Percentiles rank a stretch among this genome's conserved stretches.
phyloP scores from a whole-genome alignment of 1,140 invertebrate species.

The Apis laboriosa region DNA sequence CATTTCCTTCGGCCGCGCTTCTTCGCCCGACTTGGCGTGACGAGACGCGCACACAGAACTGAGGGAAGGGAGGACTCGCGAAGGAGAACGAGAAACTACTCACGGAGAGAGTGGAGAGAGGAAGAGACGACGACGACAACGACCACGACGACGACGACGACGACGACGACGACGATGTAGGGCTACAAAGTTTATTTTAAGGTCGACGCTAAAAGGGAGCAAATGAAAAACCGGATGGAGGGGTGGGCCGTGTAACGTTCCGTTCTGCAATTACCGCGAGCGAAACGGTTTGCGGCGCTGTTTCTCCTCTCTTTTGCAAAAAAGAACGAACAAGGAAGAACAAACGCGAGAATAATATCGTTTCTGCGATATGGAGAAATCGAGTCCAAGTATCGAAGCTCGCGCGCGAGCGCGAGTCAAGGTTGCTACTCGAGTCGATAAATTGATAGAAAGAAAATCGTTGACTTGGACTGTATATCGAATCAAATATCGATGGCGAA shows the following conservation, averaged over 20 bases:
- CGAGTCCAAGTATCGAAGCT: not conserved
- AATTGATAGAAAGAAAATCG: not conserved
- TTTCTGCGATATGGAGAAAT: not conserved
- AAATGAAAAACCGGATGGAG: conserved; percentile 68
- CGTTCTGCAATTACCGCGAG: conserved; percentile 63
- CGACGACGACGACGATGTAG: conserved; percentile 30
- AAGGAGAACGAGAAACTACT: not conserved
- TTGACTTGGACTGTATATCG: not conserved
- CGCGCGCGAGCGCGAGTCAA: not conserved
- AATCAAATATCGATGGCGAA: not conserved
- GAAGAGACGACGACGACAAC: conserved; percentile 1
- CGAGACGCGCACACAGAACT: conserved; percentile 19
- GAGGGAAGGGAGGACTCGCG: conserved; percentile 2
- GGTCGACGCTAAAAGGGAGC: conserved; percentile 65
- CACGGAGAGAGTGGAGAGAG: not conserved
- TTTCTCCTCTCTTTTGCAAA: conserved; percentile 14
- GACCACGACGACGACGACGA: conserved; percentile 4
- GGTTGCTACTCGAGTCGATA: not conserved
- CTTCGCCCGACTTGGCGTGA: conserved; percentile 27
- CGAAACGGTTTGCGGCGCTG: conserved; percentile 26
- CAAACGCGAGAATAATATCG: not conserved
- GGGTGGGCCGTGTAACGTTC: conserved; percentile 46
- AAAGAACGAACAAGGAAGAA: not conserved
- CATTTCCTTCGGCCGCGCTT: conserved; percentile 31
- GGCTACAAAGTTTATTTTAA: conserved; percentile 69